phyloP scores from a whole-genome alignment of 2,888 invertebrate species.

The Eilema griseolum region DNA sequence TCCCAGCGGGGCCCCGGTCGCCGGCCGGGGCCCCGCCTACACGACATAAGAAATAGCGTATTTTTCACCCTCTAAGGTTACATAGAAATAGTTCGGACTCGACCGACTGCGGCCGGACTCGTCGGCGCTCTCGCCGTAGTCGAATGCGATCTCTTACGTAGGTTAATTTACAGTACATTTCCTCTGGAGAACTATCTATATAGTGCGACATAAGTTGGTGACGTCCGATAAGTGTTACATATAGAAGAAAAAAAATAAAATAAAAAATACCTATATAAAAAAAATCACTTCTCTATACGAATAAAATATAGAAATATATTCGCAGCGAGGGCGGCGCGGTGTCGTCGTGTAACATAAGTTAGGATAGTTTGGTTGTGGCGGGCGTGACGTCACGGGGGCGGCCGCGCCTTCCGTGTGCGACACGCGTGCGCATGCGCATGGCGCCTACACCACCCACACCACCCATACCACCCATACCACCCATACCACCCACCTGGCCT shows the following conservation, averaged over 20 bases:
- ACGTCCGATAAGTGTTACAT: conserved; percentile 80
- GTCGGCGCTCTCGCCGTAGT: conserved; percentile 52
- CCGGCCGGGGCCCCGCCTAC: conserved; percentile 37
- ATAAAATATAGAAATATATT: conserved; percentile 73
- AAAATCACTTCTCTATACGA: conserved; percentile 77
- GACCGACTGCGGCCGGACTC: conserved; percentile 22
- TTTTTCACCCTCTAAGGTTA: conserved; percentile 63
- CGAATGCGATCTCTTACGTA: conserved; percentile 59
- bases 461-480: no score
- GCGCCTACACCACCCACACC: conserved; percentile 34
- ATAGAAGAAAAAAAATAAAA: conserved; percentile 69
- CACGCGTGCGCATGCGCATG: conserved; percentile 11
- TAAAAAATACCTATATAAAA: conserved; percentile 76
- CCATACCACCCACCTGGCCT: no score
- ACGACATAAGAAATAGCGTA: conserved; percentile 56
- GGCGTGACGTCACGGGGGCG: conserved; percentile 31
- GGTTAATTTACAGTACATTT: conserved; percentile 75
- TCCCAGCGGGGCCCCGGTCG: conserved; percentile 4
- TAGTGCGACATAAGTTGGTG: conserved; percentile 77
- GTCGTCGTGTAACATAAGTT: conserved; percentile 62
- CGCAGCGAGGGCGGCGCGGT: conserved; percentile 71
- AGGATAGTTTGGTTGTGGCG: conserved; percentile 60
- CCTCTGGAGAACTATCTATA: conserved; percentile 68
- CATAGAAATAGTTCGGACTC: conserved; percentile 60
- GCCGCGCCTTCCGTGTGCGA: not conserved